Evolutionary conservation across 1,140 invertebrate species (phyloP).

Genomic region (Zaprionus inermis): DNA sequence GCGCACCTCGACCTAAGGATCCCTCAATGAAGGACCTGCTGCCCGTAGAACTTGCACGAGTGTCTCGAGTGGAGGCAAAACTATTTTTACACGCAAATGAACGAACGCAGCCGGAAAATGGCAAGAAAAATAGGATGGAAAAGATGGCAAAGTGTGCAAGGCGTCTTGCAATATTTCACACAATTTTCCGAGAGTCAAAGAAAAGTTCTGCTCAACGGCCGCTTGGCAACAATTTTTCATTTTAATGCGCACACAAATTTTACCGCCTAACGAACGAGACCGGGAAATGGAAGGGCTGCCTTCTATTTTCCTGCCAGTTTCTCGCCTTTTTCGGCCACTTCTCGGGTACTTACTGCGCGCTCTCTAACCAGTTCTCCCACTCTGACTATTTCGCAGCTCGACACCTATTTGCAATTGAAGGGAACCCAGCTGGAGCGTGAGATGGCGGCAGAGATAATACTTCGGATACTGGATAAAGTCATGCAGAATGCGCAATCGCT

Average conservation of each 20-base stretch:
- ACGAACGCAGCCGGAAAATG: constrained; percentile 58
- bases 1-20: constrained; percentile 27
- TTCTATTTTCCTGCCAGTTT: constrained; percentile 11
- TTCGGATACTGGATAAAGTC: constrained; percentile 83
- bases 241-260: constrained; percentile 84
- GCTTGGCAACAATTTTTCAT: constrained; percentile 81
- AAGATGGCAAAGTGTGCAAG: constrained; percentile 12
- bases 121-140: neutral
- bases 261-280: constrained; percentile 69
- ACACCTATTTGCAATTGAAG: constrained; percentile 83
- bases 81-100: constrained; percentile 78
- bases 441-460: constrained; percentile 83
- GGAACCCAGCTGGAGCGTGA: constrained; percentile 83
- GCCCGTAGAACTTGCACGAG: constrained; percentile 29
- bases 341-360: constrained; percentile 40
- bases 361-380: constrained; percentile 31
- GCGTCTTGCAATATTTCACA: constrained; percentile 73
- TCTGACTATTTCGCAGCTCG: constrained; percentile 75
- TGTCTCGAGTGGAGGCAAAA: constrained; percentile 24
- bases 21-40: neutral
- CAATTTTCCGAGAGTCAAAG: constrained; percentile 74
- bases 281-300: neutral
- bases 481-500: constrained; percentile 83
- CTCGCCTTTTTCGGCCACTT: constrained; percentile 35
- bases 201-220: constrained; percentile 51